Base-by-base conservation (phyloP, 2,797 vertebrate species). In the Caiman crocodilus region DNA sequence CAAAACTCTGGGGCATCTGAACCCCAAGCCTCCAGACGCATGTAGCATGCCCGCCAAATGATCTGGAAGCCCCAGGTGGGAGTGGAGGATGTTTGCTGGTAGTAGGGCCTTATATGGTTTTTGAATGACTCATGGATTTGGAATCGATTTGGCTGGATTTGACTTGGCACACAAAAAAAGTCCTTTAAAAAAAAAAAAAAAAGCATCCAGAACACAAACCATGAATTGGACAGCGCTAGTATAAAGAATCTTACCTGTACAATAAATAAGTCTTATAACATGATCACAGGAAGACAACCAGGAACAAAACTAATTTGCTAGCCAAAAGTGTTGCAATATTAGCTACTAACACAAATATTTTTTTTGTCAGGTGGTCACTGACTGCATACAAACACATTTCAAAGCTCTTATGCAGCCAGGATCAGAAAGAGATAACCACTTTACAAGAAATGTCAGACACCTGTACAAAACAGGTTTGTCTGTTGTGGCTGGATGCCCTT, bases 381-480 rank as follows among this genome's bases (percentile, higher is more conserved):
- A 71, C 67, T 25, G 30, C 30, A 35, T 58, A 18, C 4, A 30
- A 16, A 55, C 20, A 7, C 8, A 76, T 26, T 77, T 26, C 64
- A 83, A 90, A 35, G 15, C 55, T 5, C 57, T 63, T 55, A 18
- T 42, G n/a, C 17, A n/a, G 79, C 10, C 60, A 79, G 28, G 76
- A 69, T 7, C 18, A 42, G 32, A 89, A 79, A 88, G 42, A 56
- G 59, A n/a, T 3, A 28, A 9, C 13, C 2, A 23, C 26, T 20
- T 50, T 55, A 74, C 64, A 89, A 50, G 60, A 87, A 76, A 5
- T 0, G 7, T 12, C 79, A 80, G 57, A 58, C 17, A 3, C 3
- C 2, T 3, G 0, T 25, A 88, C 9, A 79, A 87, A 88, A 16
- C 1, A 0, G 0, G 0, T 28, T 82, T 65, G 35, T 73, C 75